Base-by-base conservation (phyloP, 2,888 invertebrate species). In the Drosophila mayaguana region DNA sequence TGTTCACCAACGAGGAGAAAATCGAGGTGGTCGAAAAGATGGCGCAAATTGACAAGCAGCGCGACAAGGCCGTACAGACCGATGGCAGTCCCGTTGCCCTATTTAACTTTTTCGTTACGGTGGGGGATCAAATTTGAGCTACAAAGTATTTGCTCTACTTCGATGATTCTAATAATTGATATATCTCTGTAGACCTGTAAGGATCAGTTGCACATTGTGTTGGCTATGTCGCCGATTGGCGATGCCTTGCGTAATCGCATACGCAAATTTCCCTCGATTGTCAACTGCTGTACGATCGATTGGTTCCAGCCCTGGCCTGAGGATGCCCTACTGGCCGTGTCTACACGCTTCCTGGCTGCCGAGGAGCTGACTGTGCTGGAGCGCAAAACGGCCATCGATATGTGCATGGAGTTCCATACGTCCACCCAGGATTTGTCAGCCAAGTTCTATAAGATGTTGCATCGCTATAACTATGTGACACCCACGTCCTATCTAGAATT, bases 231-330 rank as follows among this genome's bases (percentile, higher is more conserved):
- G 18, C 98, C 96, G 0, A 98, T 97, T 77, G 98, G 98, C 6
- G 97, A 97, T 46, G 95, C 96, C 8, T 95, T 98, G 90, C 94
- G 97, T 55, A 96, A 95, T 81, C 94, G 97, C 62, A 95, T 98
- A 36, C 94, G 98, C 62, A 98, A 97, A 92, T 98, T 98, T 92
- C 98, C 98, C 0, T 96, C 98, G 0, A 95, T 98, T 25, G 97
- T 98, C 68, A 98, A 98, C 92, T 98, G 98, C 92, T 98, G 98
- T 91, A 98, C 98, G 1, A 98, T 98, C 74, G 98, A 98, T 92
- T 98, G 98, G 98, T 97, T 98, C 92, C 97, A 97, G 95, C 95
- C 97, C 56, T 98, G 99, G 99, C 98, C 99, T 0, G 95, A 97
- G 87, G 98, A 98, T 93, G 98, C 98, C 1, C 92, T 98, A 36